Evolutionary conservation across 2,888 invertebrate genomes (phyloP).

Genomic region (Rhimphoctona megacephalus): DNA sequence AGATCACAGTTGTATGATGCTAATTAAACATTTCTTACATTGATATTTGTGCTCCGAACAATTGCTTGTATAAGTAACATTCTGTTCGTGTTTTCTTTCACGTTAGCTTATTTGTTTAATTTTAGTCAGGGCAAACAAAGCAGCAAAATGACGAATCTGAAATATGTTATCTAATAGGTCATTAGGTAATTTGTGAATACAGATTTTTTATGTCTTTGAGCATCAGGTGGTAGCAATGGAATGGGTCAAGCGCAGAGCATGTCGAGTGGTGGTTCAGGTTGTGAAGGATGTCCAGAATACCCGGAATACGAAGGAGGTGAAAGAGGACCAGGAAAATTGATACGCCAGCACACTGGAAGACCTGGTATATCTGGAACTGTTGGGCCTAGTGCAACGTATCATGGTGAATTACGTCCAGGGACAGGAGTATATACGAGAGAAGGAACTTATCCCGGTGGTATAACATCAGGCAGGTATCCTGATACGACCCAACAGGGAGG

Average conservation of each 20-base stretch:
- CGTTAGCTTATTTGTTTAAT: too few relatives aligned
- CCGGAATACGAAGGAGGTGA: constrained; percentile 44
- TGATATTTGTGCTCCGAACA: too few relatives aligned
- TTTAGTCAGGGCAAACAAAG: too few relatives aligned
- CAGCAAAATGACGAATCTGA: too few relatives aligned
- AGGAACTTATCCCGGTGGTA: constrained; percentile 19
- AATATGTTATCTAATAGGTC: background rate
- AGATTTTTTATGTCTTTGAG: background rate
- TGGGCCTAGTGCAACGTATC: constrained; percentile 43
- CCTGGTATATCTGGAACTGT: too few relatives aligned
- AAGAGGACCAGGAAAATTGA: constrained; percentile 50
- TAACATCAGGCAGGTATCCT: too few relatives aligned
- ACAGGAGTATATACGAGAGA: constrained; percentile 58
- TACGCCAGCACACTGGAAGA: constrained; percentile 58
- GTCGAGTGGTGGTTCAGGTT: constrained; percentile 89
- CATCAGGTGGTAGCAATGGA: constrained; percentile 91
- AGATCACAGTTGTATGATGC: too few relatives aligned
- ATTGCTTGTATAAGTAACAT: too few relatives aligned
- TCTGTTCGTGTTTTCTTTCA: too few relatives aligned
- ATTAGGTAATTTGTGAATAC: too few relatives aligned
- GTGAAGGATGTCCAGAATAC: constrained; percentile 88
- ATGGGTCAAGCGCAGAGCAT: constrained; percentile 97
- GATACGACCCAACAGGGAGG: background rate
- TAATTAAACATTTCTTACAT: too few relatives aligned
- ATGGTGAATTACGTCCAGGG: constrained; percentile 40